These are phyloP conservation scores for Seriola dumerili DNA, from an alignment of 2,113 vertebrate genomes.

Conservation along the genomic window DNA sequence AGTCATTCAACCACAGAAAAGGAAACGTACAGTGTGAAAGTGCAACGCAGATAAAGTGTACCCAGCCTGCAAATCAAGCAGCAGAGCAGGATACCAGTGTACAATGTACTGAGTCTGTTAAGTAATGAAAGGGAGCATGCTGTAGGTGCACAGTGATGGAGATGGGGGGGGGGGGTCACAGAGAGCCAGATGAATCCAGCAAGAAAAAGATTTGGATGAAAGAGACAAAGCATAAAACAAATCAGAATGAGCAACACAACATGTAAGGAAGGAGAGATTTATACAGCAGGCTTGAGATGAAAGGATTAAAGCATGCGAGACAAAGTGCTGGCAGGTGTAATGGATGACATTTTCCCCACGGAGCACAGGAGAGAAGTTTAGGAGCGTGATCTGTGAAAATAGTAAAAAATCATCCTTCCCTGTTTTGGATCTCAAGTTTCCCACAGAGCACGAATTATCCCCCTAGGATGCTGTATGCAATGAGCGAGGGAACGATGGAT, in stretches of 20 bases:
- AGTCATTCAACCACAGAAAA: constrained; percentile 54
- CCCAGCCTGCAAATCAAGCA: constrained; percentile 36
- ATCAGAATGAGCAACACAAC: neutral
- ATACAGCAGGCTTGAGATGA: constrained; percentile 22
- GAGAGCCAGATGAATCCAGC: neutral
- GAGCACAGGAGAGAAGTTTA: neutral
- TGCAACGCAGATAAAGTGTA: constrained; percentile 27
- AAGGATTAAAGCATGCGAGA: constrained; percentile 7
- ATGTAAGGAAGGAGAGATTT: constrained; percentile 1
- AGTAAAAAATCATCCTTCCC: constrained; percentile 18
- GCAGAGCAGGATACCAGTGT: constrained; percentile 16
- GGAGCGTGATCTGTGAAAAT: constrained; percentile 20
- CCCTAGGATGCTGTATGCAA: constrained; percentile 38
- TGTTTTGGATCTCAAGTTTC: constrained; percentile 20
- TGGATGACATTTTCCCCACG: constrained; percentile 5
- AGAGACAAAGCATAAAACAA: neutral
- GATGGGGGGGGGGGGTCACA: constrained; percentile 4
- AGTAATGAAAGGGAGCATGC: neutral
- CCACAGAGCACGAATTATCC: constrained; percentile 46
- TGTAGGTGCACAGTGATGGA: constrained; percentile 8
- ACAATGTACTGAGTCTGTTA: neutral
- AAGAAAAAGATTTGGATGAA: constrained; percentile 2
- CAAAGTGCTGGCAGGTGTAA: constrained; percentile 49
- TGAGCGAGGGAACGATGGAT: constrained; percentile 37
- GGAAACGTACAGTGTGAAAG: constrained; percentile 51